Evolutionary conservation across 1,140 invertebrate species (phyloP), one percentile per base, ranked within the genome.

Genomic region (Drosophila pruinosa): DNA sequence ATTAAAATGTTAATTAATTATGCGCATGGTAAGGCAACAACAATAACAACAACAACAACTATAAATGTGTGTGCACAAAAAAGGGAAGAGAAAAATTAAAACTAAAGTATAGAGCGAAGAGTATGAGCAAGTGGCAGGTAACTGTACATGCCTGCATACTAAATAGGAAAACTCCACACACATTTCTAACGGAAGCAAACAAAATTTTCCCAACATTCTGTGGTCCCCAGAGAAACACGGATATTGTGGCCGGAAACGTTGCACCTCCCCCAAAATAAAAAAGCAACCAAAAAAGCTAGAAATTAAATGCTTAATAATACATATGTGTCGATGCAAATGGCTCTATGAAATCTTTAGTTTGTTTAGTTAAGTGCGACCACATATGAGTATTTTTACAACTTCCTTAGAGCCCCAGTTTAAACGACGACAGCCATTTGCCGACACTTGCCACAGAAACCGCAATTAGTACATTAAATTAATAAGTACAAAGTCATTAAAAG

Each of bases 381-480:
- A 43, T 7, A 39, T 21, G 14, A 2, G 2, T 14, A 22, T n/a
- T 63, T 71, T 85, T 58, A 73, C 52, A 61, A 63, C 69, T 83
- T 83, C 65, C 61, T 70, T 59, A 39, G 8, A n/a, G 38, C 38
- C 26, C 64, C 72, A 78, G 65, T 85, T 86, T 70, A 73, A 86
- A 80, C 57, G 65, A 24, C 31, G 71, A 53, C 76, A 74, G 19
- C 52, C 38, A 53, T 56, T 45, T 26, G 52, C 54, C 5, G 17
- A 28, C 48, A 53, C 39, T 73, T 59, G 64, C 67, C 75, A 63
- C 59, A 67, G 38, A 57, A 75, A 81, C 81, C 81, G 82, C 81
- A 86, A 85, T 88, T 86, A 86, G 82, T 74, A 59, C 73, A 71
- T 65, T 43, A 77, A 86, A 77, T 81, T 68, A 85, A 71, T 75